Base-by-base conservation (phyloP, 53 echinoderm and acorn worm species). In the Holothuria leucospilota region DNA sequence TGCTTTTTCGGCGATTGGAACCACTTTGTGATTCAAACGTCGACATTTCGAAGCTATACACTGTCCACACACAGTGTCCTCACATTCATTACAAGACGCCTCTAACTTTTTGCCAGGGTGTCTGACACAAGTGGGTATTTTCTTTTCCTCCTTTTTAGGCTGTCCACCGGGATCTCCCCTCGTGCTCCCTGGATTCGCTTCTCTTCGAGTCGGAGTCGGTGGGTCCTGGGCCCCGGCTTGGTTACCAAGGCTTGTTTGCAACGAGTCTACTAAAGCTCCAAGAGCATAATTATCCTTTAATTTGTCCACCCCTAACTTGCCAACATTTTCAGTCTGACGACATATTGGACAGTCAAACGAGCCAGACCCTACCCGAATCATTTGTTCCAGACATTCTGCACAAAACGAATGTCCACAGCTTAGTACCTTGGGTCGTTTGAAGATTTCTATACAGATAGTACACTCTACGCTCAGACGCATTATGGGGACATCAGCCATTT, bases 361-460 rank as follows among this genome's bases (percentile, higher is more conserved):
- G 4, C 84, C 84, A 39, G 65, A 29, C 4, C 84, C 66, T 11
- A 83, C 84, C 26, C 49, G 65, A 18, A 67, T 66, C 84, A 83
- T 83, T n/a, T 83, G 84, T 23, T 65, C 63, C 42, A 83, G 16
- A 62, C 84, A 83, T 51, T 11, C 67, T 53, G 27, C 12, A 46
- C 84, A 83, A 52, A 83, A 83, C 0, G 84, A 66, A 41, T 83
- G 84, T 15, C 84, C 84, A 67, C 84, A 83, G 13, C 23, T 66
- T 46, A 83, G 20, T 41, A 83, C 84, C 26, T 83, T 83, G 7
- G 84, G 84, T 23, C 65, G 39, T 9, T 67, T 64, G 14, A 83
- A 83, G 13, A 83, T 83, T 41, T 83, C 84, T 5, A 28, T 26
- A 60, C 80, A 80, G 30, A 80, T 14, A 5, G 80, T 59, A 34